phyloP scores from a whole-genome alignment of 2,113 vertebrate species.

The Phainopepla nitens region DNA sequence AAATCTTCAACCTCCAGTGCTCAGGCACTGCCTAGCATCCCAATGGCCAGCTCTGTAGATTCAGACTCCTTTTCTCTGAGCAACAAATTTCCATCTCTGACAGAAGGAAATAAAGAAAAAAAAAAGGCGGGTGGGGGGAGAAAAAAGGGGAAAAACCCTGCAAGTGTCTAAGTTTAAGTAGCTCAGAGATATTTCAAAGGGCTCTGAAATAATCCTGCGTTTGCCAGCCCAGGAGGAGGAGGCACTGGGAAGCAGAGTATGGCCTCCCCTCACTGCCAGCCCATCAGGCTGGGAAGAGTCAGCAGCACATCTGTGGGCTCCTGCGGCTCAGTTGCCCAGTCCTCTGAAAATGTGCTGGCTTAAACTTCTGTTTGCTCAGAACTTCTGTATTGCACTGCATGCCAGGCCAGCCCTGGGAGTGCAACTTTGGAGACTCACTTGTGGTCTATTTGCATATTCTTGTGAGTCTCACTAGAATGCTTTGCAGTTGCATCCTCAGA shows the following conservation, averaged over 20 bases:
- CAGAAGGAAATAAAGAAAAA: background rate
- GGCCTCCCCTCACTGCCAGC: background rate
- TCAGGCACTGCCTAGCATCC: background rate
- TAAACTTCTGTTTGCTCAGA: background rate
- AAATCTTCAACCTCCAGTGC: background rate
- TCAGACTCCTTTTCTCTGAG: background rate
- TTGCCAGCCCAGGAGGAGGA: background rate
- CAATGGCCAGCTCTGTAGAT: background rate
- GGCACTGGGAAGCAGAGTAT: background rate
- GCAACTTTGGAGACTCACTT: accelerated
- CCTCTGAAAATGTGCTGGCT: background rate
- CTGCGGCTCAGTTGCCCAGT: background rate
- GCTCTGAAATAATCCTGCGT: background rate
- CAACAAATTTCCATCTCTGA: background rate
- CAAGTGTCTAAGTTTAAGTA: background rate
- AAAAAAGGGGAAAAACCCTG: accelerated
- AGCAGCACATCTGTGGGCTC: background rate
- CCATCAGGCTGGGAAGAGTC: background rate
- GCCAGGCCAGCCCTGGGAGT: background rate
- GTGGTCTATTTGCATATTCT: background rate
- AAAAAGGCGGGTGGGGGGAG: no score
- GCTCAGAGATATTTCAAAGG: background rate
- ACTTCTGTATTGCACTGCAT: no score
- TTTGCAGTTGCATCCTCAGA: background rate
- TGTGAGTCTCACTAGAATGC: background rate